Conservation (phyloP, 2,888 invertebrate genomes). For the Ornithoptera priamus region DNA sequence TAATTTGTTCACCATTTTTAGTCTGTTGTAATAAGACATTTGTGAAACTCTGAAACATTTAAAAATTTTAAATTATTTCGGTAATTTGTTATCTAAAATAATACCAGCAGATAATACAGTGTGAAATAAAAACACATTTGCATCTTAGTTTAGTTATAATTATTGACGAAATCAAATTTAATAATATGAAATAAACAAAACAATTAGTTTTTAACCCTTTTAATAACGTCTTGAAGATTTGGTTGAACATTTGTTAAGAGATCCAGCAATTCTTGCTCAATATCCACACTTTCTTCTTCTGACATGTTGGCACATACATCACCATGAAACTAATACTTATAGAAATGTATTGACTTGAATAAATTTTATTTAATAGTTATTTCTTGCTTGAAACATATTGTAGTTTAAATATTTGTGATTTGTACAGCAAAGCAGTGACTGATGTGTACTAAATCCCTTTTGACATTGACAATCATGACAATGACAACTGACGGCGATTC, state of each 20-base stretch:
- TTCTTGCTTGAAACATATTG: slow-evolving; percentile 42
- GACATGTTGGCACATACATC: slow-evolving; percentile 57
- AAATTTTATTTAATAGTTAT: slow-evolving; percentile 21
- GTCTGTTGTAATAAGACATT: slow-evolving; percentile 78
- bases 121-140: neutral
- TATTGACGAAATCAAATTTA: neutral
- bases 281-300: slow-evolving; percentile 63
- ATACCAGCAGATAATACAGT: neutral
- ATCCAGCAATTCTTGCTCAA: slow-evolving; percentile 73
- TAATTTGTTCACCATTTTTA: slow-evolving; percentile 70
- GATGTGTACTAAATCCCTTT: slow-evolving; percentile 15
- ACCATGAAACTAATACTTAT: slow-evolving; percentile 35
- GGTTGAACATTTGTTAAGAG: slow-evolving; percentile 75
- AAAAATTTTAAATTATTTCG: neutral
- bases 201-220: slow-evolving; percentile 70
- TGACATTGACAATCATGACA: slow-evolving; percentile 9
- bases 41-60: slow-evolving; percentile 76
- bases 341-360: slow-evolving; percentile 25
- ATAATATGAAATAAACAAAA: slow-evolving; percentile 9
- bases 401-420: slow-evolving; percentile 14
- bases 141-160: neutral
- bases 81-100: neutral
- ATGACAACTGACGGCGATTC: neutral
- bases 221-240: slow-evolving; percentile 80
- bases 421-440: slow-evolving; percentile 18